Base-by-base conservation (phyloP, 1,140 invertebrate genomes). In the Lineus longissimus region DNA sequence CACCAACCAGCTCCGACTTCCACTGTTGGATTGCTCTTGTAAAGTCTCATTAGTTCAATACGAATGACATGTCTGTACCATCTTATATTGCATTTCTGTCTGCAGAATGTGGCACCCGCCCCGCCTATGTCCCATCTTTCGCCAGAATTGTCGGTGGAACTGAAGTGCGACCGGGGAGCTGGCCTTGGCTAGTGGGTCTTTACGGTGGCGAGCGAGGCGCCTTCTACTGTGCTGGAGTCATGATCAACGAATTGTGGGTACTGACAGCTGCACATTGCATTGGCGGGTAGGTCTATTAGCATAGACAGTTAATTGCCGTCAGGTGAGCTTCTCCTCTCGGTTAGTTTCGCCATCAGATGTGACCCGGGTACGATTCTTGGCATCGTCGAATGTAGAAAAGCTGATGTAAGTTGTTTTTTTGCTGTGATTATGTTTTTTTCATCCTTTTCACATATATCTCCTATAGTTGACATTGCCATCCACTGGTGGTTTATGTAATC, bases 261-360 rank as follows among this genome's bases (percentile, higher is more conserved):
- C 51, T 90, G n/a, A 89, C 89, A 0, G 88, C 89, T 2, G 88
- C 87, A 1, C 89, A 90, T 72, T 90, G 88, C 69, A 74, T 89
- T 63, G 90, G 60, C 17, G 45, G 65, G 56, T 62, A 40, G 36
- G 30, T 57, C 17, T n/a, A n/a, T 30, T 47, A n/a, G n/a, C n/a
- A n/a, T n/a, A n/a, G n/a, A n/a, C n/a, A n/a, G n/a, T n/a, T n/a
- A n/a, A n/a, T n/a, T n/a, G n/a, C n/a, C n/a, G n/a, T n/a, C n/a
- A n/a, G n/a, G n/a, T n/a, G n/a, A n/a, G n/a, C n/a, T 56, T 27
- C 2, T 55, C 59, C 4, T 60, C n/a, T 47, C 43, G 31, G 17
- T 45, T 17, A 60, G 9, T 6, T 17, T 22, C 29, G 30, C 22
- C 6, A 6, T 43, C 40, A 19, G 40, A 13, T 11, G 11, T 19